Evolutionary conservation across 2,888 invertebrate genomes (phyloP), one percentile per base, ranked within the genome.

Genomic region (Heliconius hortense): DNA sequence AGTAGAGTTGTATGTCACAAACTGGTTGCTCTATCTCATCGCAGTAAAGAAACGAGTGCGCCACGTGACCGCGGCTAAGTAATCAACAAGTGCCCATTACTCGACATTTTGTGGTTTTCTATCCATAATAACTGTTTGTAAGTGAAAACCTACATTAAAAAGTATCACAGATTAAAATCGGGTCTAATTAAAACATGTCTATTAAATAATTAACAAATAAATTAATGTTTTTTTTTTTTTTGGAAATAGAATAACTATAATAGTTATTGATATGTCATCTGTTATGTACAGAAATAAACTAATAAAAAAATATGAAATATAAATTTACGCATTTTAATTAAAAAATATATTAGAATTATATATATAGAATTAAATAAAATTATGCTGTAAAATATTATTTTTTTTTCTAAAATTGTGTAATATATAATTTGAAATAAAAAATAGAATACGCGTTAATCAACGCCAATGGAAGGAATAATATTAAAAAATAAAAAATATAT

Each of bases 61-160:
- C 74, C 60, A 69, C 69, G 74, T 75, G 70, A 43, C 56, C 69
- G 35, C 59, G 39, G 56, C 70, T n/a, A 53, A 62, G 53, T 69
- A 69, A 74, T 69, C 26, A 69, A 68, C 53, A 31, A 74, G 48
- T 67, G 39, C 11, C 31, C 69, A 74, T 69, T 69, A 69, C 69
- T 69, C 62, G 69, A 62, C 69, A 69, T 63, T 69, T 74, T 69
- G 35, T 74, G 63, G 69, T 74, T 63, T 70, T 62, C n/a, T 56
- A 31, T 18, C 24, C 48, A 48, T 53, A 53, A 53, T 63, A 74
- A 70, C 74, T 71, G 60, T 71, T 35, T 60, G 5, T 39, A 62
- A 60, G 35, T 39, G 11, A 43, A 71, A 62, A 71, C 56, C 35
- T 69, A 69, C 56, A 56, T 35, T 3, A 1, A 26, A 64, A 66